Percentiles rank a stretch among this genome's conserved stretches.
Evolutionary conservation across 2,888 invertebrate species (phyloP).

Genomic region (Rhingia rostrata): DNA sequence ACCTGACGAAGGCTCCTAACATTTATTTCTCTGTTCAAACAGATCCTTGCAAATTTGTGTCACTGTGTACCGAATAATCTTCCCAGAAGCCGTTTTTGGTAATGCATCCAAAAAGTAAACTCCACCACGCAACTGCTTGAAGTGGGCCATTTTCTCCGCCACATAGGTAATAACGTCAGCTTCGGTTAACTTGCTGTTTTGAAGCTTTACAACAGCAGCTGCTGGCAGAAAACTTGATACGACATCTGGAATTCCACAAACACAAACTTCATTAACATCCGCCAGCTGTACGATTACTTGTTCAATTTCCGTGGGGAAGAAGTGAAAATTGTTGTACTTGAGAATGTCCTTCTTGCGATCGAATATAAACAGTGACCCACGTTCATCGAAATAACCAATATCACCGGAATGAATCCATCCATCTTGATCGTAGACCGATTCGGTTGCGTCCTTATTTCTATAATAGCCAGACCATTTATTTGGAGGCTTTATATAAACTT

Average conservation of each 20-base stretch:
- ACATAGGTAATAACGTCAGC: slow-evolving; percentile 61
- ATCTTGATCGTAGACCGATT: too few species aligned
- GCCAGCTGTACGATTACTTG: slow-evolving; percentile 67
- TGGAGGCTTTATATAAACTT: slow-evolving; percentile 74
- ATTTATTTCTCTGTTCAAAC: background rate
- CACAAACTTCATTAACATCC: slow-evolving; percentile 70
- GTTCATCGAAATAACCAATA: too few species aligned
- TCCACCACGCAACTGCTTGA: slow-evolving; percentile 75
- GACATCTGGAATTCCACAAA: slow-evolving; percentile 75
- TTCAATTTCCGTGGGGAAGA: slow-evolving; percentile 76
- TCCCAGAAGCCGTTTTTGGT: slow-evolving; percentile 75
- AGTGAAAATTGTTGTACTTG: slow-evolving; percentile 75
- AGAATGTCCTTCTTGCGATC: slow-evolving; percentile 77
- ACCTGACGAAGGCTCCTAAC: background rate
- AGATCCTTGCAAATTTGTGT: slow-evolving; percentile 59
- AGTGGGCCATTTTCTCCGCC: slow-evolving; percentile 72
- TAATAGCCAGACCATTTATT: too few species aligned
- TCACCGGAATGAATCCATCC: too few species aligned
- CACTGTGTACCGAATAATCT: slow-evolving; percentile 70
- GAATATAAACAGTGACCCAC: slow-evolving; percentile 69
- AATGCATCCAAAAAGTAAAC: slow-evolving; percentile 72
- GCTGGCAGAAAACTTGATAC: slow-evolving; percentile 71
- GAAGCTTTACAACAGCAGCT: slow-evolving; percentile 69
- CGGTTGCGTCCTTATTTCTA: too few species aligned
- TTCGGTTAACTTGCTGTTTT: slow-evolving; percentile 50